Evolutionary conservation across 2,797 vertebrate species (phyloP).

Genomic region (Acestrorhynchus altus): DNA sequence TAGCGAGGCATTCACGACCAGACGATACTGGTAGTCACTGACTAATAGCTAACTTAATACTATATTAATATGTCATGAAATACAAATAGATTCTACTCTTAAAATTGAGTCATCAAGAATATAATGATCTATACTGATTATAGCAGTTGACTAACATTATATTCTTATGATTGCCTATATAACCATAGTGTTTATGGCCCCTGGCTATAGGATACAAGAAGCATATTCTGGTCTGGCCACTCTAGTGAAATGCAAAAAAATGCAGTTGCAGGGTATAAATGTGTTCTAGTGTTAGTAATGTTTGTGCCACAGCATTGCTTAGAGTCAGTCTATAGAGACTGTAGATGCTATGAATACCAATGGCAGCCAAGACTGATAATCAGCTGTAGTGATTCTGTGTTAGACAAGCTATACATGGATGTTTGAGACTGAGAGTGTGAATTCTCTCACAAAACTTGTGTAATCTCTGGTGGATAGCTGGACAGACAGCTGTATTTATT

Average conservation of each 20-base stretch:
- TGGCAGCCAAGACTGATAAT: background rate
- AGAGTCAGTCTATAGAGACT: background rate
- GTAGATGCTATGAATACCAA: slow-evolving; percentile 22
- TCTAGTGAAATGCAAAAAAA: background rate
- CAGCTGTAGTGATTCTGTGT: background rate
- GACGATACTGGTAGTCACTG: too few species aligned
- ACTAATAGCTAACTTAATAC: too few species aligned
- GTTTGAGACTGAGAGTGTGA: background rate
- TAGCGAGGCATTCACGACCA: too few species aligned
- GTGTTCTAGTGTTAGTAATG: background rate
- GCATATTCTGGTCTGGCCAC: too few species aligned
- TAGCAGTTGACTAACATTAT: too few species aligned
- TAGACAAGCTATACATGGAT: background rate
- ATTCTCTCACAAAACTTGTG: background rate
- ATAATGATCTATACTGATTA: too few species aligned
- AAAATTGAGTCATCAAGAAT: too few species aligned
- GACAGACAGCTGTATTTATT: slow-evolving; percentile 26
- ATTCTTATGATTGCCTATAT: too few species aligned
- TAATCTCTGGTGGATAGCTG: background rate
- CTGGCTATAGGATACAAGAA: too few species aligned
- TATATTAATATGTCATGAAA: too few species aligned
- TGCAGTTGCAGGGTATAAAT: background rate
- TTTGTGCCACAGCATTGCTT: slow-evolving; percentile 8
- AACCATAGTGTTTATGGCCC: too few species aligned
- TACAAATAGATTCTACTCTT: too few species aligned